Evolutionary conservation across 2,888 invertebrate species (phyloP), one percentile per base, ranked within the genome.

Genomic region (Apodemia hepburni): DNA sequence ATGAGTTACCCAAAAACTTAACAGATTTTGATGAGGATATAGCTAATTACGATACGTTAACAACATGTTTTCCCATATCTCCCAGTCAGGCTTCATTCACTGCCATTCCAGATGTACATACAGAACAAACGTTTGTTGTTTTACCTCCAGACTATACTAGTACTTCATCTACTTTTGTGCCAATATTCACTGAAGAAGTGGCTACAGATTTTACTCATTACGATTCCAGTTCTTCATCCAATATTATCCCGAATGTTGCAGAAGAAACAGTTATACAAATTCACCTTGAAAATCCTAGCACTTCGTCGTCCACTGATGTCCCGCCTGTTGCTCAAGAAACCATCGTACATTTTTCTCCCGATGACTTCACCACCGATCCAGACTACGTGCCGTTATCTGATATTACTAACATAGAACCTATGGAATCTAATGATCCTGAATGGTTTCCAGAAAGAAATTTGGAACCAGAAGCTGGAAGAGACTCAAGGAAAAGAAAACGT

Each of bases 391-490:
- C 59, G 59, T 42, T 59, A 59, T 59, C 59, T 35, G 59, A 59
- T 59, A 59, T 59, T 45, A 59, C 59, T 18, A 35, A 59, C 59
- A 45, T 59, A 59, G 38, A 59, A 38, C 59, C 59, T 51, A 51
- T 51, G 51, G 18, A 42, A 38, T 59, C 59, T 42, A 27, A 59
- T 45, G 38, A 59, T 59, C 59, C 42, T 59, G 42, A 59, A 42
- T 59, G 42, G 59, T 59, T 59, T 59, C 59, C 59, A 27, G 59
- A 59, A 59, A 38, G 42, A 59, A 59, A 38, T 59, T 59, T 59
- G 22, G 59, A 59, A 22, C 42, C 59, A 59, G 59, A 59, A 42
- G 35, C 59, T 42, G 59, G 42, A 45, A 59, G 42, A 59, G 59
- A 59, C 22, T 59, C 42, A 59, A 59, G 59, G 42, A 59, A 38